Evolutionary conservation across 2,797 vertebrate species (phyloP).

Genomic region (Morelia viridis): DNA sequence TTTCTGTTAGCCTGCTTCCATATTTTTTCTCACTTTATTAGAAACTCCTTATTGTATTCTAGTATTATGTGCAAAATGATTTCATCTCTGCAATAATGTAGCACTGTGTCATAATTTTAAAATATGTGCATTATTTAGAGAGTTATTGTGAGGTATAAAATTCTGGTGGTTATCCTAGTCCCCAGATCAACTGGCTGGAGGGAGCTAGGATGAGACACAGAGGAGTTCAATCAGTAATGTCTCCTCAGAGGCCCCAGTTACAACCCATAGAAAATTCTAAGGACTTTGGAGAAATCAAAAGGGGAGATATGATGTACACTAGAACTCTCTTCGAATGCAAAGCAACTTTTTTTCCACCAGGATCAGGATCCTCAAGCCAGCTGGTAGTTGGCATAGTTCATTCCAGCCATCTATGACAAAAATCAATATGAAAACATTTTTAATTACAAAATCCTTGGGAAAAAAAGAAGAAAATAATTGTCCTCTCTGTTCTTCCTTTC

Average conservation of each 20-base stretch:
- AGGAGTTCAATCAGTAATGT: neutral
- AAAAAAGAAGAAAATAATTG: neutral
- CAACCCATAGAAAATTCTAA: neutral
- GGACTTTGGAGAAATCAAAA: neutral
- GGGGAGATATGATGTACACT: neutral
- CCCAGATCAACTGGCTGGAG: neutral
- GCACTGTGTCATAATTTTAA: slow-evolving; percentile 38
- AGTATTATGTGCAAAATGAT: neutral
- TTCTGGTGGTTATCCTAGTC: neutral
- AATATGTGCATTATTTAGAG: neutral
- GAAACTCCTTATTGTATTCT: neutral
- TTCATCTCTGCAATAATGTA: slow-evolving; percentile 3
- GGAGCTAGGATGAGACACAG: neutral
- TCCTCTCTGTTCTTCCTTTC: neutral
- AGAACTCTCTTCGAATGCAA: neutral
- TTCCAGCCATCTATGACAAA: neutral
- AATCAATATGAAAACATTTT: neutral
- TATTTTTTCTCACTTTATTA: neutral
- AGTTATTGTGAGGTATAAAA: neutral
- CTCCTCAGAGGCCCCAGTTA: neutral
- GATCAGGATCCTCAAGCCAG: neutral
- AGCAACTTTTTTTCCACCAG: neutral
- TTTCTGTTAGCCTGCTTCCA: rapidly evolving
- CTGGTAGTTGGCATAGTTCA: neutral
- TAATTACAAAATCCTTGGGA: neutral